Conservation (phyloP, 1,140 invertebrate genomes). For the Drosophila ogumai region DNA sequence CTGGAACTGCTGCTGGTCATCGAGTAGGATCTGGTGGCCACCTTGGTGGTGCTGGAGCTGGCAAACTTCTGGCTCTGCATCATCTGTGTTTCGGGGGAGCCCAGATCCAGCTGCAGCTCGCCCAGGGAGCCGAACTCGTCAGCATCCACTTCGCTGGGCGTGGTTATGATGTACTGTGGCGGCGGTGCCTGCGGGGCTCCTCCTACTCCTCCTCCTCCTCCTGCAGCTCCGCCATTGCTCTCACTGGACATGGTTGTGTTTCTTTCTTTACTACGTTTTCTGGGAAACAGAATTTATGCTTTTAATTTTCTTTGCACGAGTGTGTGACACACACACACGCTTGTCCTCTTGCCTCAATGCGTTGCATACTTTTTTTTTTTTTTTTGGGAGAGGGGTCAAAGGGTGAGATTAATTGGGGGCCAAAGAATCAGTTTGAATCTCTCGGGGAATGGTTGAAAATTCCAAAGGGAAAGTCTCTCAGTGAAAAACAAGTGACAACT, state of each 20-base stretch:
- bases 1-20: conserved; percentile 65
- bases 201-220: background rate
- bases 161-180: conserved; percentile 83
- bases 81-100: conserved; percentile 42
- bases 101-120: conserved; percentile 58
- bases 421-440: background rate
- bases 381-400: background rate
- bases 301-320: conserved; percentile 26
- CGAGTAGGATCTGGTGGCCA: conserved; percentile 75
- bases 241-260: conserved; percentile 42
- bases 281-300: conserved; percentile 47
- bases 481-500: background rate
- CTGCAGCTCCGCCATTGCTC: conserved; percentile 13
- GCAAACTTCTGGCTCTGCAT: conserved; percentile 41
- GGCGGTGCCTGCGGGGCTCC: conserved; percentile 47
- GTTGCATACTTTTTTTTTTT: conserved; percentile 36
- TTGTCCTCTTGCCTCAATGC: conserved; percentile 33
- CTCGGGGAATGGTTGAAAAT: background rate
- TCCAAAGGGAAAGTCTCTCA: too few species aligned
- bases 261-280: conserved; percentile 7
- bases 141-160: conserved; percentile 80
- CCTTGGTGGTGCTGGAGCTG: conserved; percentile 60
- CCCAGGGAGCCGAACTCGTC: conserved; percentile 74
- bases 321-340: conserved; percentile 5
- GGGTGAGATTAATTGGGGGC: background rate